Evolutionary conservation across 2,113 vertebrate species (phyloP), one percentile per base, ranked within the genome.

Genomic region (Garra rufa): DNA sequence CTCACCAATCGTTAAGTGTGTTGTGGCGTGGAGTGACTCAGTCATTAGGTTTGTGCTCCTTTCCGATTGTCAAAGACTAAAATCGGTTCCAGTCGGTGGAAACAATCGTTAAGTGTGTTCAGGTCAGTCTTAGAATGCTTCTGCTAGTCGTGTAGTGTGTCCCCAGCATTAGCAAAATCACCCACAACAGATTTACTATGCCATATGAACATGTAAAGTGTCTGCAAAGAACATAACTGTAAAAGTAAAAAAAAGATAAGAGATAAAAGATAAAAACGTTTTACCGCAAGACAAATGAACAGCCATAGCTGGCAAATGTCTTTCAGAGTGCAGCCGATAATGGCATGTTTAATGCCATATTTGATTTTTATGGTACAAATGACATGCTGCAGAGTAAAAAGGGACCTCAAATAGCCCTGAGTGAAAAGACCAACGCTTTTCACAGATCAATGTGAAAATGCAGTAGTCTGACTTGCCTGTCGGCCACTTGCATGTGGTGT

Each of bases 381-480:
- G 67, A 69, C 46, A 24, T n/a, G 52, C 44, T 61, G n/a, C n/a
- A 70, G 26, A 59, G 24, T 76, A 50, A 69, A 84, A 67, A 84
- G 46, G 19, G 71, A 57, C 34, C 52, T 82, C 8, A 52, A 81
- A 77, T 71, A 6, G 11, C 48, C 43, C 76, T 46, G 7, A 83
- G 7, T 28, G 57, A 85, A 80, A 55, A 52, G 24, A 21, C 50
- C 26, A 26, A 9, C 55, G 9, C 24, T 75, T 30, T 77, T 81
- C 71, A 77, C 63, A 73, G 57, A 67, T 85, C 71, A 84, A 73
- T 43, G 59, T 57, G 14, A 83, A 85, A 83, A 77, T 44, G 5
- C 26, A 75, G 63, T 50, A 50, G 61, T 28, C 61, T n/a, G 55
- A 83, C 77, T 52, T n/a, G 30, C 43, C 81, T 71, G 65, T 46